A percentile compares a stretch with the other conserved stretches of the same genome.
Conservation (phyloP, 2,113 vertebrate genomes). For the Alouatta palliata region DNA sequence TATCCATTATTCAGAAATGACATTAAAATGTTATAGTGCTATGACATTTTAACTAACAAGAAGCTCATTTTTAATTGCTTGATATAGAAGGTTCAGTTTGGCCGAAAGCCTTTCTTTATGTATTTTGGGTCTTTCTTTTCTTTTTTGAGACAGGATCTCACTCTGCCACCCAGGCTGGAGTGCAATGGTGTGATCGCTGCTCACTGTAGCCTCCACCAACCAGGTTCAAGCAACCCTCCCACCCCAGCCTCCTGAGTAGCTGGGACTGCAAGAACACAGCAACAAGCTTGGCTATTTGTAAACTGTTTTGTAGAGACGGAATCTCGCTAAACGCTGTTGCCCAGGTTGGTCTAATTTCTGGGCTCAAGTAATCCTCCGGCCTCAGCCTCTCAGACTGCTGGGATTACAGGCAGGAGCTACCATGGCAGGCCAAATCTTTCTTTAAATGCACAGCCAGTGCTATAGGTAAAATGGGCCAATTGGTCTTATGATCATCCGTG, state of each 20-base stretch:
- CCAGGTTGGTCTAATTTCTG: no score
- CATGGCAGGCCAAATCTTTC: neutral
- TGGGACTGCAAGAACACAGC: no score
- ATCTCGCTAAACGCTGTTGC: no score
- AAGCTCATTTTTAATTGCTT: slow-evolving; percentile 27
- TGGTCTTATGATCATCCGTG: slow-evolving; percentile 65
- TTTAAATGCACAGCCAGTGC: slow-evolving; percentile 51
- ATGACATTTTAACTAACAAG: neutral
- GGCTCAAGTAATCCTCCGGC: no score
- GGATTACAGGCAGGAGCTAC: no score
- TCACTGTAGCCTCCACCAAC: neutral
- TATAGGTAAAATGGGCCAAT: slow-evolving; percentile 56
- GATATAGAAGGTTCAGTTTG: neutral
- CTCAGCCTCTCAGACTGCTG: no score
- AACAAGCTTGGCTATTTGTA: no score
- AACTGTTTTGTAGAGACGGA: no score
- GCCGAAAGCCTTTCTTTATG: neutral
- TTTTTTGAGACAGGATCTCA: neutral
- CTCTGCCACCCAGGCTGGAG: neutral
- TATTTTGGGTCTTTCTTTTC: slow-evolving; percentile 30
- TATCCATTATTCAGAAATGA: neutral
- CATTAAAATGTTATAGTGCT: neutral
- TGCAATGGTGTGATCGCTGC: neutral
- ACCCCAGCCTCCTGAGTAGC: neutral
- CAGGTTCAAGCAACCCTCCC: neutral